phyloP scores from a whole-genome alignment of 2,113 vertebrate genomes.

The Camelus bactrianus region DNA sequence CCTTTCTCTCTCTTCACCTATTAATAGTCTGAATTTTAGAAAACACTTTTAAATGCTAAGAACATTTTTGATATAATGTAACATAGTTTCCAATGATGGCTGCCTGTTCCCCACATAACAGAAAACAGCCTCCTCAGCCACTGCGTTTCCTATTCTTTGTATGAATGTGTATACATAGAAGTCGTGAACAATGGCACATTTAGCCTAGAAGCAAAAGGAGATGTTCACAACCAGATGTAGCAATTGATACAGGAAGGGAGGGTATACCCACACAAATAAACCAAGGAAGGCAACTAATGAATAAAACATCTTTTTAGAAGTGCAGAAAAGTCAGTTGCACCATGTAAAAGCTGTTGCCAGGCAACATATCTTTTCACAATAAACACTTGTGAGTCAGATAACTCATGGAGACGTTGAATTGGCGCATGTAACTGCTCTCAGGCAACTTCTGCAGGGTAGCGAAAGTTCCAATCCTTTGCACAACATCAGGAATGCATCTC shows the following conservation, averaged over 20 bases:
- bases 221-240: constrained; percentile 81
- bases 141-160: not conserved
- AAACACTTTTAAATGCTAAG: not conserved
- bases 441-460: constrained; percentile 83
- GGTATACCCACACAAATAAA: constrained; percentile 68
- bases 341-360: constrained; percentile 87
- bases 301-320: constrained; percentile 87
- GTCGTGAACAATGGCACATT: constrained; percentile 67
- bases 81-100: not conserved
- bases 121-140: not conserved
- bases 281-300: constrained; percentile 82
- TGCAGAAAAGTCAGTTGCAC: constrained; percentile 86
- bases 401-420: constrained; percentile 85
- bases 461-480: constrained; percentile 80
- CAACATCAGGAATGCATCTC: constrained; percentile 84
- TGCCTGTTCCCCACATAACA: not conserved
- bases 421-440: constrained; percentile 83
- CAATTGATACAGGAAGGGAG: constrained; percentile 76
- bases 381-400: constrained; percentile 86
- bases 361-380: constrained; percentile 87
- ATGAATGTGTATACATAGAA: not conserved
- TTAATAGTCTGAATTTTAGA: not conserved
- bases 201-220: constrained; percentile 75
- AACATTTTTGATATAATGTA: not conserved
- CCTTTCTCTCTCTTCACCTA: not conserved